Evolutionary conservation across 1,140 invertebrate species (phyloP).

Genomic region (Aradophagus sp.): DNA sequence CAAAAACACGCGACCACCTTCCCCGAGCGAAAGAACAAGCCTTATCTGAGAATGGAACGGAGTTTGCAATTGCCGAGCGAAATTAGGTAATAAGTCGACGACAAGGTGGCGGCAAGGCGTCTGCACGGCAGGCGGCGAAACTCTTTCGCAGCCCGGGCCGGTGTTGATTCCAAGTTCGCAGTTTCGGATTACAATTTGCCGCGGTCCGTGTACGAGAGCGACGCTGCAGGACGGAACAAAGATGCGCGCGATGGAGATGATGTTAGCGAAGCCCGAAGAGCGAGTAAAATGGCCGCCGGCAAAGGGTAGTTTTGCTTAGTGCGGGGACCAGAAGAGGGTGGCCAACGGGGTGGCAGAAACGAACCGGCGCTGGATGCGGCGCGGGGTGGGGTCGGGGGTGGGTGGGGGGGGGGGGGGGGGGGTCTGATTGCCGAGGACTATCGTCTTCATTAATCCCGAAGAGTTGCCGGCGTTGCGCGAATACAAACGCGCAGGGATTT

Average conservation of each 20-base stretch:
- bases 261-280: slow-evolving; percentile 56
- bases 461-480: no score
- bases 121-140: no score
- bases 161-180: slow-evolving; percentile 64
- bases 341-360: slow-evolving; percentile 67
- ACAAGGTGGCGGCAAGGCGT: no score
- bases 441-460: no score
- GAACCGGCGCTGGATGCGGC: slow-evolving; percentile 56
- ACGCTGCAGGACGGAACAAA: slow-evolving; percentile 26
- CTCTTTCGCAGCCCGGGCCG: slow-evolving; percentile 67
- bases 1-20: no score
- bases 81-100: slow-evolving; percentile 16
- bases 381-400: slow-evolving; percentile 61
- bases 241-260: slow-evolving; percentile 52
- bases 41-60: no score
- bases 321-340: slow-evolving; percentile 61
- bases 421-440: no score
- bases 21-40: no score
- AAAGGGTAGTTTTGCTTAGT: slow-evolving; percentile 61
- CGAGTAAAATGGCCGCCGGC: slow-evolving; percentile 75
- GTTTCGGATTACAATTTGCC: slow-evolving; percentile 73
- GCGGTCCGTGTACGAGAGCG: slow-evolving; percentile 64
- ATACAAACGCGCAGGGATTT: no score
- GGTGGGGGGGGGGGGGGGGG: no score
- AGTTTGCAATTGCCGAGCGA: no score